Evolutionary conservation across 37 sponge, comb jelly and placozoan species (phyloP), one percentile per base, ranked within the genome.

Genomic region (Aphrocallistes beatrix): DNA sequence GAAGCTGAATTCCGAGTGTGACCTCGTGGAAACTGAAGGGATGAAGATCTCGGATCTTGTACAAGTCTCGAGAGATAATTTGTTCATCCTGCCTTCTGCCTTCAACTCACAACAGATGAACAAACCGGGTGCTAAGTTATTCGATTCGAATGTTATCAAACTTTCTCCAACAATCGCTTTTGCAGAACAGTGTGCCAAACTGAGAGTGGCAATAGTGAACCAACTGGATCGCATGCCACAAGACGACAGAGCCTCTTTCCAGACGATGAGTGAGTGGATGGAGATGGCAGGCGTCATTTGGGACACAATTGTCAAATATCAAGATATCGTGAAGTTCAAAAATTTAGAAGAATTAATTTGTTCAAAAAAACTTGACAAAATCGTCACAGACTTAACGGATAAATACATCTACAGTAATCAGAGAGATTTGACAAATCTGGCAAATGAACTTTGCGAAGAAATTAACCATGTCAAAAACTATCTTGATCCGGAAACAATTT

Each of bases 191-290:
- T 60, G 75, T 60, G 75, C 75, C 10, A 13, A 60, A 19, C n/a
- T 60, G 21, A 60, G 75, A 60, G 28, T 60, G 10, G 25, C 75
- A 25, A 60, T 60, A 32, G n/a, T 60, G 10, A 1, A 60, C 8
- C 25, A 60, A 30, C 34, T 60, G 34, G 75, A 60, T 60, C 8
- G 34, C 75, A 60, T 60, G 75, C 6, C 25, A 60, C 10, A 8
- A 32, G 75, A 60, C n/a, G 75, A 60, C 32, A 60, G 25, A 60
- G 75, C 25, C 10, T 30, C 25, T 28, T 60, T 60, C n/a, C 8
- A 60, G 3, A 60, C 75, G 3, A 60, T 60, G 75, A 60, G 75
- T 13, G 75, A 60, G 75, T 60, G 75, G 75, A 60, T 60, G 34
- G 32, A 60, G 3, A 60, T 60, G 75, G 10, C 75, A 25, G 75